phyloP scores from a whole-genome alignment of 2,113 vertebrate species.

The Castor canadensis region DNA sequence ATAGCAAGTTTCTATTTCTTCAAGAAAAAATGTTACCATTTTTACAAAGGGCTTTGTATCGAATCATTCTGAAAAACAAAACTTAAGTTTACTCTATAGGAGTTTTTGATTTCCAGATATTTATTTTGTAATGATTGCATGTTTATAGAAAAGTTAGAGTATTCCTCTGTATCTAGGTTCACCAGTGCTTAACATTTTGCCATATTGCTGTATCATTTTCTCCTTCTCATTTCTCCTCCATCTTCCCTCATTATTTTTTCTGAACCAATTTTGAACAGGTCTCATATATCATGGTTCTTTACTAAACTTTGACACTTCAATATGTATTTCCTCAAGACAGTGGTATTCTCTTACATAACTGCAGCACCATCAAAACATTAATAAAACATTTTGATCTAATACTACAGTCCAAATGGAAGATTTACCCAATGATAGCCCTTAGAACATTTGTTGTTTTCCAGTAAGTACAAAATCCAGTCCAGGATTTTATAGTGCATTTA shows the following conservation, averaged over 20 bases:
- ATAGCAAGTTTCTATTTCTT: constrained; percentile 18
- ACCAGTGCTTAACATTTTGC: not conserved
- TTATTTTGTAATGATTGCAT: not conserved
- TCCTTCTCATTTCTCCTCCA: not conserved
- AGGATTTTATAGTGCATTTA: not conserved
- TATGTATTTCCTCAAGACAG: not conserved
- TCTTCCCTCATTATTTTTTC: not conserved
- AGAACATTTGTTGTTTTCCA: not conserved
- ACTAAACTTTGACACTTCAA: not conserved
- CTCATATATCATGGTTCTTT: not conserved
- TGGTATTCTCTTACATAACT: not conserved
- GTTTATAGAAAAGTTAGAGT: not conserved
- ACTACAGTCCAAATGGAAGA: not conserved
- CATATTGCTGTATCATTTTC: not conserved
- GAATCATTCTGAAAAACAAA: constrained; percentile 28
- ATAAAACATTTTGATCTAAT: not conserved
- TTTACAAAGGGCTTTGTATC: not conserved
- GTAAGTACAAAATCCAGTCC: not conserved
- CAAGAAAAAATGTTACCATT: not conserved
- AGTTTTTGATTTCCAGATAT: constrained; percentile 2
- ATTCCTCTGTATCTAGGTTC: not conserved
- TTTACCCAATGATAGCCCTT: not conserved
- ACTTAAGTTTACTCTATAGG: not conserved
- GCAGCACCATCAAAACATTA: not conserved
- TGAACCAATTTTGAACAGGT: not conserved